Evolutionary conservation across 2,797 vertebrate genomes (phyloP).

Genomic region (Nothura maculosa): DNA sequence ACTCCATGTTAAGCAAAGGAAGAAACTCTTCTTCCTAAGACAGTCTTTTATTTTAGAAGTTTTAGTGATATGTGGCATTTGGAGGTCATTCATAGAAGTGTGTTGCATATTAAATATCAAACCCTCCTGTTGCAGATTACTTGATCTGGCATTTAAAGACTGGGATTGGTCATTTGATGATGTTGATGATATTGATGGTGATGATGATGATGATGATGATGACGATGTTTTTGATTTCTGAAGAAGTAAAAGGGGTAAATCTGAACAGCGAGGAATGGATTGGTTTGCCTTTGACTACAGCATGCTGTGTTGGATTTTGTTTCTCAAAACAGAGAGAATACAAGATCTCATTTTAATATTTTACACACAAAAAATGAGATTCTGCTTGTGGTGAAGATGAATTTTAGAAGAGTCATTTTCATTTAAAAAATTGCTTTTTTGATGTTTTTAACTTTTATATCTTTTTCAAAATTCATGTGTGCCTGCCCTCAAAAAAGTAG

Average conservation of each 20-base stretch:
- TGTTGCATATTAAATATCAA: slow-evolving; percentile 74
- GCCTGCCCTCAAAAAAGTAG: slow-evolving; percentile 10
- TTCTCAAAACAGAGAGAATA: slow-evolving; percentile 43
- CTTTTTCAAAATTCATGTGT: slow-evolving; percentile 55
- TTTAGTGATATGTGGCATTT: slow-evolving; percentile 6
- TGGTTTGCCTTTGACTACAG: slow-evolving; percentile 80
- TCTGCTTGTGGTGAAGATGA: neutral
- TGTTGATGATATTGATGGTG: slow-evolving; percentile 92
- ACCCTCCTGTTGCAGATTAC: slow-evolving; percentile 92
- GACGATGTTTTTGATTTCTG: slow-evolving; percentile 96
- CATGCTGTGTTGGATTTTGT: slow-evolving; percentile 79
- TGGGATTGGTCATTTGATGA: slow-evolving; percentile 98
- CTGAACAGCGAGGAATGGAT: slow-evolving; percentile 71
- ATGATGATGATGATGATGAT: slow-evolving; percentile 92
- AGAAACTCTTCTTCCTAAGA: neutral
- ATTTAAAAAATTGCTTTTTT: slow-evolving; percentile 45
- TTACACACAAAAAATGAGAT: slow-evolving; percentile 58
- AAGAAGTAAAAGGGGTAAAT: slow-evolving; percentile 85
- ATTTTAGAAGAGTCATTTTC: slow-evolving; percentile 44
- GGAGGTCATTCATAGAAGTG: neutral
- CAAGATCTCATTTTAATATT: slow-evolving; percentile 70
- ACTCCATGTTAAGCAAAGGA: neutral
- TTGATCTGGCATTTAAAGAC: slow-evolving; percentile 94
- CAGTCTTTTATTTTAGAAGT: neutral
- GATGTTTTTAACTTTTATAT: slow-evolving; percentile 5